Conservation (phyloP, 2,113 vertebrate species). For the Rattus rattus region DNA sequence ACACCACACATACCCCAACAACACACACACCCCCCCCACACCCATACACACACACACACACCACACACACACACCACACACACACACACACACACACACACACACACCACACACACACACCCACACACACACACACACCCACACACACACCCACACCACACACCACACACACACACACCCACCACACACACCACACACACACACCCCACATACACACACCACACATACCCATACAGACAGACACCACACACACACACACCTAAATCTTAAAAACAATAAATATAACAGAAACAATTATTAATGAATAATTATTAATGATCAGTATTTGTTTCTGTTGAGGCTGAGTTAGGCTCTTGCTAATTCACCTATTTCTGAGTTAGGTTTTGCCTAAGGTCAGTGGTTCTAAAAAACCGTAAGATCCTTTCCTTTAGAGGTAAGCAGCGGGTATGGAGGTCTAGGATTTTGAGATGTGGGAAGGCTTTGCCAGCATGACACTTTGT, state of each 20-base stretch:
- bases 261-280: not conserved
- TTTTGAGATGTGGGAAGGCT: not conserved
- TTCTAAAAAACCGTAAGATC: conserved; percentile 15
- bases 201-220: not conserved
- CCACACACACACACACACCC: too few species aligned
- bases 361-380: conserved; percentile 3
- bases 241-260: not conserved
- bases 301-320: not conserved
- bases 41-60: not conserved
- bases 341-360: conserved; percentile 13
- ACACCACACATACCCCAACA: too few species aligned
- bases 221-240: not conserved
- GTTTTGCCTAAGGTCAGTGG: not conserved
- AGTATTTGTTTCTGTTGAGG: conserved; percentile 37
- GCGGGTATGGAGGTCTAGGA: not conserved
- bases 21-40: too few species aligned
- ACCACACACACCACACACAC: not conserved
- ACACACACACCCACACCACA: too few species aligned
- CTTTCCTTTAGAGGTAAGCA: not conserved
- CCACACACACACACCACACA: not conserved
- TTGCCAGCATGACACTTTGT: not conserved
- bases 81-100: not conserved
- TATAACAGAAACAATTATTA: conserved; percentile 28
- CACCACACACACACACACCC: fast-evolving
- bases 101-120: not conserved